These are phyloP conservation scores for Nipponacmea schrenckii DNA, from an alignment of 2,888 invertebrate species.

Conservation along the genomic window DNA sequence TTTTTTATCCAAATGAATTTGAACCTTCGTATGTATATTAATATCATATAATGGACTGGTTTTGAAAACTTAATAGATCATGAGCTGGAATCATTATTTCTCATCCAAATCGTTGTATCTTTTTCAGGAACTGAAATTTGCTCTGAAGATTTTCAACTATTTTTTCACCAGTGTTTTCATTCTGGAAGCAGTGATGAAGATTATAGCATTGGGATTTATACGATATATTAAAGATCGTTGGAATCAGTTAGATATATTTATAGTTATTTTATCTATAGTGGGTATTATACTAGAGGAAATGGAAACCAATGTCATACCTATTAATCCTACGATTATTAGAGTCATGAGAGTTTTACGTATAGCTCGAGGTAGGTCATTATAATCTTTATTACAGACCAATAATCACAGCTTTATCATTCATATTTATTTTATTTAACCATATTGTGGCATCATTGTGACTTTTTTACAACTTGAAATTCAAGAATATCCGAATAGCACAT, in stretches of 20 bases:
- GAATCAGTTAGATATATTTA: conserved; percentile 97
- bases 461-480: too few relatives aligned
- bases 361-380: conserved; percentile 77
- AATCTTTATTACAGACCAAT: neutral
- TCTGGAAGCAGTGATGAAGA: conserved; percentile 94
- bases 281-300: conserved; percentile 98
- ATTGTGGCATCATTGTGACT: too few relatives aligned
- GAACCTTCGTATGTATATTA: too few relatives aligned
- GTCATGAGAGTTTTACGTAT: conserved; percentile 98
- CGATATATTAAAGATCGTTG: conserved; percentile 96
- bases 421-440: too few relatives aligned
- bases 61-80: too few relatives aligned
- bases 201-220: conserved; percentile 89
- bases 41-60: too few relatives aligned
- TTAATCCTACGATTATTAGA: conserved; percentile 98
- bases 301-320: conserved; percentile 96
- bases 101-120: conserved; percentile 3
- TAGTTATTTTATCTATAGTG: conserved; percentile 96
- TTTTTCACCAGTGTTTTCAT: conserved; percentile 99
- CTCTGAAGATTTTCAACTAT: conserved; percentile 97
- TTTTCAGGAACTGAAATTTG: conserved; percentile 83
- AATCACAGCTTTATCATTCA: too few relatives aligned
- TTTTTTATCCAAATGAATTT: too few relatives aligned
- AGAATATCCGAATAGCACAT: too few relatives aligned
- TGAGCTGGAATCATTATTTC: too few relatives aligned